Percentiles rank a stretch among this genome's conserved stretches.
phyloP scores from a whole-genome alignment of 1,140 invertebrate species.

The Antheraea mylitta region DNA sequence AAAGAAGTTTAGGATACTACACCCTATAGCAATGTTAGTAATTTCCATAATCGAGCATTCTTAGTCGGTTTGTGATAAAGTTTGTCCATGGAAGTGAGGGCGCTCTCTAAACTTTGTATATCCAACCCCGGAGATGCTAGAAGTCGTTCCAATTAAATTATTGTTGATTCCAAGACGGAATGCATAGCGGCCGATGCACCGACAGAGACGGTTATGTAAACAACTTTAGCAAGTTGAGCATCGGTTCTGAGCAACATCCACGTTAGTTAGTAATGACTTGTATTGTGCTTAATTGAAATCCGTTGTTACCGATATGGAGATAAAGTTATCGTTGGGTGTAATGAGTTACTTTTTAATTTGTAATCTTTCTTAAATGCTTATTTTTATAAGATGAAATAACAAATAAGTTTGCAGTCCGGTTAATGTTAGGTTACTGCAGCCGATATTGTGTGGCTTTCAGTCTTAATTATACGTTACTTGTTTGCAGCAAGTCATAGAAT shows the following conservation, averaged over 20 bases:
- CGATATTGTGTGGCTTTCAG: too few species aligned
- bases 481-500: too few species aligned
- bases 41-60: conserved; percentile 19
- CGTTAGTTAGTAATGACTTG: not conserved
- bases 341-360: too few species aligned
- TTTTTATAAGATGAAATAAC: too few species aligned
- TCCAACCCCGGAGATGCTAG: conserved; percentile 35
- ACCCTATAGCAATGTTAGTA: not conserved
- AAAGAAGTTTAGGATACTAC: not conserved
- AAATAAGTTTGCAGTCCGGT: too few species aligned
- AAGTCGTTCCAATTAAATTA: conserved; percentile 64
- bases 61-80: conserved; percentile 54
- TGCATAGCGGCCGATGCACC: conserved; percentile 48
- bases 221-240: conserved; percentile 44
- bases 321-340: too few species aligned
- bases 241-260: not conserved
- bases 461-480: too few species aligned
- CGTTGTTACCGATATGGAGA: too few species aligned
- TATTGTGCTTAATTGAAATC: not conserved
- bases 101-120: conserved; percentile 40
- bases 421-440: too few species aligned
- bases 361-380: too few species aligned
- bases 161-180: conserved; percentile 59
- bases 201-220: conserved; percentile 45
- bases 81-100: conserved; percentile 42